Base-by-base conservation (phyloP, 2,797 vertebrate genomes). In the Tolypeutes matacus region DNA sequence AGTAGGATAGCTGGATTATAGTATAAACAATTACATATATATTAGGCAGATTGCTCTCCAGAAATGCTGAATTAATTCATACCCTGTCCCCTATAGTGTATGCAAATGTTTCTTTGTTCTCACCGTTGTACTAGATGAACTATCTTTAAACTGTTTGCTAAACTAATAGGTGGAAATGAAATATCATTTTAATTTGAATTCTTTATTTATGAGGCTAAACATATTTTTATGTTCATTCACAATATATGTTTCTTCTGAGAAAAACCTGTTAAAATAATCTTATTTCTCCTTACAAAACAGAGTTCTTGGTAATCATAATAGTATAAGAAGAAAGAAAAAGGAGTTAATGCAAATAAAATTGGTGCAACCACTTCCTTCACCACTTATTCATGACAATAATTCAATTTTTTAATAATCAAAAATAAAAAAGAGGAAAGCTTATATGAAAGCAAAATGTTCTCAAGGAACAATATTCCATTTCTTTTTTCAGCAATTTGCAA, bases 321-420 rank as follows among this genome's bases (percentile, higher is more conserved):
- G 65, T 72, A 39, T 85, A 69, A 86, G 1, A 8, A 84, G 58
- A 5, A 72, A 85, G 34, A 81, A 88, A 80, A 88, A 70, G 21
- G 53, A 34, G 31, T 51, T 94, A 92, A 87, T 42, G 2, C 18
- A 90, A 95, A 92, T 72, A 69, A 96, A 77, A 58, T 51, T 70
- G 36, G 4, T 69, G 21, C 7, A 86, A 25, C 23, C 23, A 91
- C 9, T 93, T 96, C 17, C n/a, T 85, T 62, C n/a, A 49, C 15
- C 34, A 62, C n/a, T 96, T 86, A 82, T 42, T 92, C 46, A 89
- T 58, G 53, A 70, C 1, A 73, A 69, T 77, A 88, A 95, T 81
- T 95, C 31, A 85, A 34, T 91, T 91, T 93, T n/a, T 53, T 82
- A 27, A 34, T 80, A 86, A 83, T 46, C 31, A 75, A 53, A 49